Evolutionary conservation across 2,888 invertebrate species (phyloP).

Genomic region (Drosophila greeni): DNA sequence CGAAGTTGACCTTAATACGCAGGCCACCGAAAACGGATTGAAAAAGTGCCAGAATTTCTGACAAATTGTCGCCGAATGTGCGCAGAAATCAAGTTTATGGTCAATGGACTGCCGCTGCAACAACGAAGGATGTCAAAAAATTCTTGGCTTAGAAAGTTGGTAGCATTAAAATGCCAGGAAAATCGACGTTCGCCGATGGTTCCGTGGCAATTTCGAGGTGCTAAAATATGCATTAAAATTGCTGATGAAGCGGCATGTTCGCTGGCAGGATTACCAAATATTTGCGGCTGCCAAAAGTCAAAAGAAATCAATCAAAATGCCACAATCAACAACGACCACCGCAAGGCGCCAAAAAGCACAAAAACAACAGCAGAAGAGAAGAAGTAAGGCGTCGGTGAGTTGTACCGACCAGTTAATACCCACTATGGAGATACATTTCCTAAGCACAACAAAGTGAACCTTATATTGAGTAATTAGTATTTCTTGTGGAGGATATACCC

Average conservation of each 20-base stretch:
- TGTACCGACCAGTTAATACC: background rate
- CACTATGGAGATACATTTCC: background rate
- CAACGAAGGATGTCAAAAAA: conserved; percentile 34
- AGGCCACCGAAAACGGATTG: conserved; percentile 48
- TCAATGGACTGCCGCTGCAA: conserved; percentile 48
- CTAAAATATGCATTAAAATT: conserved; percentile 71
- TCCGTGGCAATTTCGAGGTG: conserved; percentile 60
- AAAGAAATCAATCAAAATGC: conserved; percentile 72
- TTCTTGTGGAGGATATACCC: background rate
- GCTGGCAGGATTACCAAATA: conserved; percentile 68
- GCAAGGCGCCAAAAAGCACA: conserved; percentile 56
- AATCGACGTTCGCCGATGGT: conserved; percentile 39
- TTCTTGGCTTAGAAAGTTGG: conserved; percentile 58
- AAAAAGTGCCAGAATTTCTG: conserved; percentile 67
- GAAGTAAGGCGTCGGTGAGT: too few species aligned
- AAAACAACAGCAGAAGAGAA: conserved; percentile 7
- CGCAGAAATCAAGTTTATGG: conserved; percentile 70
- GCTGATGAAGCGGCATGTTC: conserved; percentile 69
- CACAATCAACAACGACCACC: conserved; percentile 63
- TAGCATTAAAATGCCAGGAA: conserved; percentile 65
- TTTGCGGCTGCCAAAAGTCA: conserved; percentile 71
- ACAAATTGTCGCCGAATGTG: conserved; percentile 69
- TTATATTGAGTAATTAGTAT: too few species aligned
- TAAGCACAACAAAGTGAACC: too few species aligned
- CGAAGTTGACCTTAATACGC: conserved; percentile 71